Base-by-base conservation (phyloP, 2,797 vertebrate genomes). In the Trachurus trachurus region DNA sequence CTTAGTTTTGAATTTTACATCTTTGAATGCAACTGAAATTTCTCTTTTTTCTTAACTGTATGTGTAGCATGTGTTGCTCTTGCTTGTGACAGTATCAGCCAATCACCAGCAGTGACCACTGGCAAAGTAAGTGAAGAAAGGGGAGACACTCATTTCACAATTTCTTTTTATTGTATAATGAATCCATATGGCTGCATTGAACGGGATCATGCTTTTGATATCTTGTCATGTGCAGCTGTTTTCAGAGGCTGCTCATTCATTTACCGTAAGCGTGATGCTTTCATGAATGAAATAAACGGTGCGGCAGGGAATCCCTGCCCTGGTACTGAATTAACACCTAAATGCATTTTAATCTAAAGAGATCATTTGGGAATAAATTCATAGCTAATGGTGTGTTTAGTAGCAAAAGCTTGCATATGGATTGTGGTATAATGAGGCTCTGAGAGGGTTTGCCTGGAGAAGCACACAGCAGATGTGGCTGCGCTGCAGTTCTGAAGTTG, bases 231-330 rank as follows among this genome's bases (percentile, higher is more conserved):
- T 79, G 71, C 65, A 70, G 81, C 63, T 61, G 74, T 78, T 74
- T 76, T 87, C 69, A 86, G 57, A 85, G 29, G 80, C 68, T 87
- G 76, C 71, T 91, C 63, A 89, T 89, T 87, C 83, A 83, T 87
- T 90, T 86, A 83, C 84, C 66, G 67, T 71, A 82, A 83, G 66
- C 12, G 34, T 50, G 61, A 63, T 59, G 67, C 68, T 86, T 86
- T 86, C 75, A 84, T 70, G 80, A 76, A 81, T 71, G 84, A 82
- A 40, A 78, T 71, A 73, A 63, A 49, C 39, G 9, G 56, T n/a
- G 15, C 62, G 17, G 63, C 22, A 49, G 42, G 76, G 74, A 73
- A 76, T 45, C 63, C 40, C 19, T 26, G 21, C 57, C 74, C 54
- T 49, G 54, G 65, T 73, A 82, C 61, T 62, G 81, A 89, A 91